Conservation (phyloP, 2,888 invertebrate genomes). For the Eupithecia exiguata region DNA sequence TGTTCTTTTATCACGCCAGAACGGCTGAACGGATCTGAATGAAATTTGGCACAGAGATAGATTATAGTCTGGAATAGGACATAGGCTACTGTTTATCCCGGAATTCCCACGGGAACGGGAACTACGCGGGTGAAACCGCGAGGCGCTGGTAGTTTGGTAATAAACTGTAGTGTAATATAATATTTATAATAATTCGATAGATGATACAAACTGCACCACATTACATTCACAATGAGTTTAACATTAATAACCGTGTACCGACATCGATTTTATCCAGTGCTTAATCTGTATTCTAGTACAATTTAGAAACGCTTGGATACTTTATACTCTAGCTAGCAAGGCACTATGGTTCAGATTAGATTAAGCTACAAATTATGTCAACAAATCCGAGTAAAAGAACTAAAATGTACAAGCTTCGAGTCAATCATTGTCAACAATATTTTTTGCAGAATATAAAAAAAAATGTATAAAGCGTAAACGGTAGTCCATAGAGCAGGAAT, state of each 20-base stretch:
- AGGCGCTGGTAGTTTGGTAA: no score
- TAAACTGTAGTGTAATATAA: no score
- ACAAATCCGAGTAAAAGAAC: not conserved
- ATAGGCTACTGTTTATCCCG: no score
- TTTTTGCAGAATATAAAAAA: not conserved
- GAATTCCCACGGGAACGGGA: no score
- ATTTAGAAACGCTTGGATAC: slow-evolving; percentile 8
- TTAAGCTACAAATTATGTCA: not conserved
- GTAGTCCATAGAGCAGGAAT: not conserved
- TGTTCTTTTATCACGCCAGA: no score
- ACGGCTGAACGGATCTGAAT: no score
- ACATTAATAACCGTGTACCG: slow-evolving; percentile 75
- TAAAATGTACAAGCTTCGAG: not conserved
- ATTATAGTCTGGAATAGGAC: no score
- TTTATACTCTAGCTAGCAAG: not conserved
- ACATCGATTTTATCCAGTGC: slow-evolving; percentile 68
- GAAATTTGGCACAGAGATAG: no score
- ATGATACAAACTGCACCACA: slow-evolving; percentile 61
- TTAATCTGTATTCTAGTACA: slow-evolving; percentile 32
- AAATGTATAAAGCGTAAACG: not conserved
- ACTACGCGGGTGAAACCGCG: no score
- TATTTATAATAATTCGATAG: slow-evolving; percentile 36
- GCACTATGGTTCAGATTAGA: not conserved
- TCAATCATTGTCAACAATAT: not conserved
- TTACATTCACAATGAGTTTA: slow-evolving; percentile 69